Conservation (phyloP, 2,113 vertebrate species). For the Cyanoderma ruficeps region DNA sequence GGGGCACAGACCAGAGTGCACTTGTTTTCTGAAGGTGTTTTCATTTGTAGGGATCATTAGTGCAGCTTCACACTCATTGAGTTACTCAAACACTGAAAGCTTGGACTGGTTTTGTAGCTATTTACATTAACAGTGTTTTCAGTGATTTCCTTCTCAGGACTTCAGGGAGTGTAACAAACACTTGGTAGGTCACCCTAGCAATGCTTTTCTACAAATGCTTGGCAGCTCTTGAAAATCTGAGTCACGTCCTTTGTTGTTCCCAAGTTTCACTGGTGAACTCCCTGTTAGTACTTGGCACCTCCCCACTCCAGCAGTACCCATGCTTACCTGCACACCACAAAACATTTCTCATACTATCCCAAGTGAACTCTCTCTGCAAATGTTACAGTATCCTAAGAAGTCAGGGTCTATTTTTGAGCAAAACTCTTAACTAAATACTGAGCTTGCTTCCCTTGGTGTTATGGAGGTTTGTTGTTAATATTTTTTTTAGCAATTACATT, state of each 20-base stretch:
- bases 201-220: neutral
- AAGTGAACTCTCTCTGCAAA: neutral
- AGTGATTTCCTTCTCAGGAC: neutral
- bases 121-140: neutral
- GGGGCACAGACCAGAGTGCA: accelerated
- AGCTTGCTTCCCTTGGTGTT: neutral
- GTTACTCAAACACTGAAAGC: neutral
- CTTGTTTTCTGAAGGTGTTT: neutral
- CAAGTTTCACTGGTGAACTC: neutral
- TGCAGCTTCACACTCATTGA: neutral
- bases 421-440: neutral
- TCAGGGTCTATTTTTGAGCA: neutral
- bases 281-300: neutral
- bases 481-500: neutral
- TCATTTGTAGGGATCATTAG: neutral
- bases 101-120: neutral
- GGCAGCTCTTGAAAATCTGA: neutral
- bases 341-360: neutral
- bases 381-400: neutral
- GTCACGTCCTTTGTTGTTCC: neutral
- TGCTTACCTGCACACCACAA: neutral
- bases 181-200: neutral
- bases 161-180: neutral
- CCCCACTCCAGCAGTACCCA: neutral
- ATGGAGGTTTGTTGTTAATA: neutral